Evolutionary conservation across 1,140 invertebrate species (phyloP).

Genomic region (Hypsibius dujardini): DNA sequence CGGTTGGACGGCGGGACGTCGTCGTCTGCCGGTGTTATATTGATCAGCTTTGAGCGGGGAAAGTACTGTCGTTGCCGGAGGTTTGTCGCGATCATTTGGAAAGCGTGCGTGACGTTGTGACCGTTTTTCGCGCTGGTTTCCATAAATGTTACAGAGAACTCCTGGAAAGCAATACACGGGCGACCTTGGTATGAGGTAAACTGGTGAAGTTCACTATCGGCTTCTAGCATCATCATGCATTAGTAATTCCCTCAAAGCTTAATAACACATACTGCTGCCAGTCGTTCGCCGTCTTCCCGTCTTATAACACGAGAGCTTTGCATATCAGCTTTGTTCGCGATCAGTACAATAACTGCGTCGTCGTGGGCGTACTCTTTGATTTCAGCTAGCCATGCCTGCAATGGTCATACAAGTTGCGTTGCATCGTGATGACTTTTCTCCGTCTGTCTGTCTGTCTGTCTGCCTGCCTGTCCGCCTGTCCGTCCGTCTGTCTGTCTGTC

Average conservation of each 20-base stretch:
- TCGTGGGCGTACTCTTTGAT: constrained; percentile 40
- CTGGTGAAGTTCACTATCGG: too few relatives aligned
- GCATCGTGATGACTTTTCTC: too few relatives aligned
- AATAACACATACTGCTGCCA: constrained; percentile 34
- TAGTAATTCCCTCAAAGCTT: too few relatives aligned
- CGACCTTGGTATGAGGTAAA: too few relatives aligned
- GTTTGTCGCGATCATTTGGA: constrained; percentile 29
- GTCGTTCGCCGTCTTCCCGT: constrained; percentile 34
- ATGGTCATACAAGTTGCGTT: too few relatives aligned
- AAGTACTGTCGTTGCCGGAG: constrained; percentile 22
- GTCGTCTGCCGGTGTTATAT: too few relatives aligned
- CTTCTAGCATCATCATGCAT: too few relatives aligned
- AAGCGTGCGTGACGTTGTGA: constrained; percentile 28
- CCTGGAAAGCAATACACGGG: not conserved
- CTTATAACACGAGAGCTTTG: constrained; percentile 29
- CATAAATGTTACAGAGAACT: constrained; percentile 24
- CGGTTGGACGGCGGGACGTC: too few relatives aligned
- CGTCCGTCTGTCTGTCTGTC: too few relatives aligned
- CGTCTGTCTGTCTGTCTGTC: too few relatives aligned
- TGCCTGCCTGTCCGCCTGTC: too few relatives aligned
- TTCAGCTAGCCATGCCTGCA: constrained; percentile 38
- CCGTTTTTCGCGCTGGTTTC: constrained; percentile 31
- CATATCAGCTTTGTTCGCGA: constrained; percentile 37
- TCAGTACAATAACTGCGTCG: constrained; percentile 39
- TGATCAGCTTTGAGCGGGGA: too few relatives aligned